Percentiles rank a stretch among this genome's conserved stretches.
These are phyloP conservation scores for Philonicus albiceps DNA, from an alignment of 2,888 invertebrate species.

Conservation along the genomic window DNA sequence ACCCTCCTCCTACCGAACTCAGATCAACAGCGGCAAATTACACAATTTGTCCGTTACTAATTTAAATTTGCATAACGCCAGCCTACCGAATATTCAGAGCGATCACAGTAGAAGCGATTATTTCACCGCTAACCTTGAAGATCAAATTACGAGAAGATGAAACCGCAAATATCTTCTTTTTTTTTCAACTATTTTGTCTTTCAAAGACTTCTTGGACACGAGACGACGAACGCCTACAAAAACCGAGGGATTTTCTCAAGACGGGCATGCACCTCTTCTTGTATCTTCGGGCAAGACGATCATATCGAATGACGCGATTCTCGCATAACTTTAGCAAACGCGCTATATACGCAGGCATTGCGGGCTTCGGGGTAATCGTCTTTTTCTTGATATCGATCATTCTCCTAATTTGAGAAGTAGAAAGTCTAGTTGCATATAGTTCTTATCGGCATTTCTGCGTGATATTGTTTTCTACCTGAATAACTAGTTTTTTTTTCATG, in stretches of 20 bases:
- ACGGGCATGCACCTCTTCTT: neutral
- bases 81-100: neutral
- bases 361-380: neutral
- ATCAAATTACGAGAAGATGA: constrained; percentile 9
- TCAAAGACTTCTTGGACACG: neutral
- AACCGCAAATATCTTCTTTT: neutral
- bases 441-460: neutral
- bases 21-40: neutral
- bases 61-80: neutral
- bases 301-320: neutral
- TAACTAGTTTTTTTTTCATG: neutral
- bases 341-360: neutral
- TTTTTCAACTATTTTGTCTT: neutral
- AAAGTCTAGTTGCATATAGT: neutral
- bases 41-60: neutral
- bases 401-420: constrained; percentile 12
- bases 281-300: neutral
- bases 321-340: neutral
- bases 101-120: neutral
- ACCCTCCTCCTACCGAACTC: neutral
- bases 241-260: neutral
- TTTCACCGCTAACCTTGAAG: neutral
- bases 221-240: neutral
- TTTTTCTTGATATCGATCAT: neutral
- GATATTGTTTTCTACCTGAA: neutral